phyloP scores from a whole-genome alignment of 2,888 invertebrate species.

The Eueremaeus valkanovi region DNA sequence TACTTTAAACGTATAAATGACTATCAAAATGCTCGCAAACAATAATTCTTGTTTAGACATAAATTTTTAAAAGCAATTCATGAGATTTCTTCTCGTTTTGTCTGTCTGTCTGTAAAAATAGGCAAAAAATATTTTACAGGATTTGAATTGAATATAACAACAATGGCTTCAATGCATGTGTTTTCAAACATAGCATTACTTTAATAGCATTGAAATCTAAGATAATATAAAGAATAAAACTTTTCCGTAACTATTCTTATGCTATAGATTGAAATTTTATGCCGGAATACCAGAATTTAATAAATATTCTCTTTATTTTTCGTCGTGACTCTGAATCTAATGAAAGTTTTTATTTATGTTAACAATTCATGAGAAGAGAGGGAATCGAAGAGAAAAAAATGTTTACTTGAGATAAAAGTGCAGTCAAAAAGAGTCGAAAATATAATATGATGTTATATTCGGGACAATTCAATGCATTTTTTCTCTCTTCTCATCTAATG shows the following conservation, averaged over 20 bases:
- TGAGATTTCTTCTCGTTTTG: background rate
- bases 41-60: background rate
- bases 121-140: background rate
- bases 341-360: background rate
- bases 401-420: background rate
- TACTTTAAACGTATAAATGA: background rate
- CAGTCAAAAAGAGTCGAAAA: background rate
- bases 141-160: background rate
- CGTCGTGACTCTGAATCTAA: background rate
- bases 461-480: background rate
- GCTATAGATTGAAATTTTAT: background rate
- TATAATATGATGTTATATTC: background rate
- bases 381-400: too few species aligned
- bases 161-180: too few species aligned
- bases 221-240: too few species aligned
- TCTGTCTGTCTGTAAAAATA: background rate
- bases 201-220: background rate
- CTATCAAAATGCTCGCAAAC: background rate
- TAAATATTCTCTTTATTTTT: background rate
- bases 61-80: background rate
- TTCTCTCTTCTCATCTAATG: background rate
- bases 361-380: conserved; percentile 2
- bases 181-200: background rate
- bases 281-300: background rate
- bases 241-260: background rate